Base-by-base conservation (phyloP, 2,888 invertebrate genomes). In the Ypsolopha sequella region DNA sequence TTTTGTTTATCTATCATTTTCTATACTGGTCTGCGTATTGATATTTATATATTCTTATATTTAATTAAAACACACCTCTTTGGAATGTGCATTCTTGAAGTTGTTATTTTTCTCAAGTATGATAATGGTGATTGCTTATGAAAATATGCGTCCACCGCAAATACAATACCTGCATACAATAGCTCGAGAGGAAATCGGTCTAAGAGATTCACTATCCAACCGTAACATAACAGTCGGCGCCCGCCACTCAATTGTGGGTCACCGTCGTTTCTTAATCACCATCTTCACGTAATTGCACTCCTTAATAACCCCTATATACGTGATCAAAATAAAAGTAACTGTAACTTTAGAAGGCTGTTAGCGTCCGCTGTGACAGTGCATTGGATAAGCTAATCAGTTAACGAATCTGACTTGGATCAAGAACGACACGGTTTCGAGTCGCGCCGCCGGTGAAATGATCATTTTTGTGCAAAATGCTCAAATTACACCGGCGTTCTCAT, bases 381-480 rank as follows among this genome's bases (percentile, higher is more conserved):
- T 33, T 8, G 36, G 38, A 14, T 10, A 38, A 48, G 9, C 38
- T 48, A 24, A 48, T 13, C 36, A 11, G 36, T 48, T 33, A 48
- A 41, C 48, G 48, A 48, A 11, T 48, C 6, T n/a, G 10, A 24
- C 34, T 13, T 7, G 33, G 13, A 36, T 13, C 11, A n/a, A 34
- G 13, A 50, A 35, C 50, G 50, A 24, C 6, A 13, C 39, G 39
- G 39, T 11, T 34, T 13, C 41, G 36, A 33, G 3, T 43, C n/a
- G 24, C 9, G 3, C 35, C n/a, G 24, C 9, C 68, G 80, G 70
- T 80, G 85, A 84, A 82, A 84, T 85, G 84, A 76, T 68, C 81
- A 80, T 84, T 85, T 85, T 85, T 65, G 58, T 66, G 63, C 74
- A 84, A 85, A 84, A 87, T 87, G 87, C 86, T 87, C 77, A 87